Evolutionary conservation across 2,888 invertebrate genomes (phyloP).

Genomic region (Andrena hattorfiana): DNA sequence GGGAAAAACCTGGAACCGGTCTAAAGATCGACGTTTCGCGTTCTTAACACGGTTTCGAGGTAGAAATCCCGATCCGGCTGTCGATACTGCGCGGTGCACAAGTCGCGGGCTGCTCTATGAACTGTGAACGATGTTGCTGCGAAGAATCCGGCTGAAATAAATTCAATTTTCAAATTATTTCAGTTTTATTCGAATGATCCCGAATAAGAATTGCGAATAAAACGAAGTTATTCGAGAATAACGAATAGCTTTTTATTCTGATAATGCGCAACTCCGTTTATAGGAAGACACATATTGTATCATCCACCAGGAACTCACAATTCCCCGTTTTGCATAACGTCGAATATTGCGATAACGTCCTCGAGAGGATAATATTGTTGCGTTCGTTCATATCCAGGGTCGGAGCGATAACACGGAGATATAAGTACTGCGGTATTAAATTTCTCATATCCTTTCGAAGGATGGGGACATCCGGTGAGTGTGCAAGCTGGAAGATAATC

Average conservation of each 20-base stretch:
- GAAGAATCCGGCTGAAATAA: no score
- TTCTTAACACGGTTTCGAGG: conserved; percentile 1
- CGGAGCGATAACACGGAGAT: neutral
- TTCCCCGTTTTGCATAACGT: conserved; percentile 37
- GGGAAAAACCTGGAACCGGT: conserved; percentile 9
- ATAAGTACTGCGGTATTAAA: neutral
- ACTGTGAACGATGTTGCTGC: no score
- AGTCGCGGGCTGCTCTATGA: no score
- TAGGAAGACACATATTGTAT: conserved; percentile 29
- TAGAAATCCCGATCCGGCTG: no score
- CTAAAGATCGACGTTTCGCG: neutral
- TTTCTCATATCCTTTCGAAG: neutral
- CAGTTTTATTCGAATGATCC: no score
- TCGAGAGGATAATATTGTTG: conserved; percentile 3
- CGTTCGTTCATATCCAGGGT: neutral
- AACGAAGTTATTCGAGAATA: no score
- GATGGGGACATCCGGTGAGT: conserved; percentile 9
- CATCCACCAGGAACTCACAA: conserved; percentile 40
- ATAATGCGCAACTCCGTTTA: neutral
- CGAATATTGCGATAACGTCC: neutral
- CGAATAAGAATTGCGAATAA: no score
- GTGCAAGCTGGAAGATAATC: conserved; percentile 5
- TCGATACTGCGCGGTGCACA: no score
- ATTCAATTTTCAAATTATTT: no score
- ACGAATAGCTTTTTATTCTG: no score